A percentile compares a stretch with the other conserved stretches of the same genome.
These are phyloP conservation scores for Bombus turneri DNA, from an alignment of 1,140 invertebrate genomes.

Conservation along the genomic window DNA sequence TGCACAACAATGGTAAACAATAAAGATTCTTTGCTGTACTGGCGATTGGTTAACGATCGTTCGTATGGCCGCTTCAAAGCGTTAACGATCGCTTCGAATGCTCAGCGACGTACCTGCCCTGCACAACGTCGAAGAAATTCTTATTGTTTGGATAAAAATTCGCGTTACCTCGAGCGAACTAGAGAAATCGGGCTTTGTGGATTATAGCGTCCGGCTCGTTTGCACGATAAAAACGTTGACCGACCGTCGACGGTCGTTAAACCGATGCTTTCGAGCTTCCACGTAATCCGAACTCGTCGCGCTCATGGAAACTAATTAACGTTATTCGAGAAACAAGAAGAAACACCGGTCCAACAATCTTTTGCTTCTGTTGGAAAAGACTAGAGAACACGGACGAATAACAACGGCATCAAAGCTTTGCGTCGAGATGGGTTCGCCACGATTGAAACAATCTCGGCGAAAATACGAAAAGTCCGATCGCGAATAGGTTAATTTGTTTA, in stretches of 20 bases:
- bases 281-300: neutral
- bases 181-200: neutral
- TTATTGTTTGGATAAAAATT: slow-evolving; percentile 22
- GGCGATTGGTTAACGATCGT: neutral
- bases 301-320: neutral
- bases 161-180: neutral
- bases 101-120: neutral
- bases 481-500: slow-evolving; percentile 10
- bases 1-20: neutral
- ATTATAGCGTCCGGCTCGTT: neutral
- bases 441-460: neutral
- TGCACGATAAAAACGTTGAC: neutral
- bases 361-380: neutral
- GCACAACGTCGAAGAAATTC: neutral
- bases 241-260: neutral
- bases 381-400: neutral
- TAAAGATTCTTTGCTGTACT: neutral
- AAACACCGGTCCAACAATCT: too few relatives aligned
- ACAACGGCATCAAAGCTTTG: neutral
- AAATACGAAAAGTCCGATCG: neutral
- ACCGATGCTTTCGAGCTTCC: neutral
- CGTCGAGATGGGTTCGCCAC: neutral
- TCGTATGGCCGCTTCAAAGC: neutral
- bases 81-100: neutral
- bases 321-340: neutral